Percentiles rank a stretch among this genome's conserved stretches.
phyloP scores from a whole-genome alignment of 2,797 vertebrate genomes.

The Hydrolagus colliei region DNA sequence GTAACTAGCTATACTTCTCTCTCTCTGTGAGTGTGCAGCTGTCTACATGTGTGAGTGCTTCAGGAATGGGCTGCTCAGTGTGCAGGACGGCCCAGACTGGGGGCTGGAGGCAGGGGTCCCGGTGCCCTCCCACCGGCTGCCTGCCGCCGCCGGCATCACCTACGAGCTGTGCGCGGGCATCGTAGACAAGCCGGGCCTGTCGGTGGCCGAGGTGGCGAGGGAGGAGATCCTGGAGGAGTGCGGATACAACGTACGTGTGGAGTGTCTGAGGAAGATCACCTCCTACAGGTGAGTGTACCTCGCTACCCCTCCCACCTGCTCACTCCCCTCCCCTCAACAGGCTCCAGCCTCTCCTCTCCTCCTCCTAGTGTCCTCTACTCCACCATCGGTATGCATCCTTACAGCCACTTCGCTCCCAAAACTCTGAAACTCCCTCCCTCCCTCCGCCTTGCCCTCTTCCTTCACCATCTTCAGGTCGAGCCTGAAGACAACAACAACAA shows the following conservation, averaged over 20 bases:
- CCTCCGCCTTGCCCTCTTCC: background rate
- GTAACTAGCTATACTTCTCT: background rate
- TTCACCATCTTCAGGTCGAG: too few species aligned
- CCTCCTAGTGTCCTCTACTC: too few species aligned
- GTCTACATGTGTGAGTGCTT: conserved; percentile 84
- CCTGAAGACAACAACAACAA: too few species aligned
- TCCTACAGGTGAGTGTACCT: conserved; percentile 68
- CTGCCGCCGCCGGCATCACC: conserved; percentile 64
- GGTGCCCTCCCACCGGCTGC: conserved; percentile 52
- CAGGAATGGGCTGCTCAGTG: conserved; percentile 46
- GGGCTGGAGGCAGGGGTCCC: conserved; percentile 38
- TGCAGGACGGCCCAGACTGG: conserved; percentile 45
- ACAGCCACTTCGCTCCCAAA: too few species aligned
- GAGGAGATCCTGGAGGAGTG: conserved; percentile 86
- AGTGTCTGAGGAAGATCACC: conserved; percentile 70
- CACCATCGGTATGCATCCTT: too few species aligned
- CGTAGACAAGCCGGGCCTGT: conserved; percentile 78
- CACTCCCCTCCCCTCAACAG: too few species aligned
- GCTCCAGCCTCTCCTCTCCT: background rate
- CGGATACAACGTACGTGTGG: conserved; percentile 66
- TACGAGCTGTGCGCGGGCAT: conserved; percentile 86
- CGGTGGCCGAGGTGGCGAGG: conserved; percentile 79
- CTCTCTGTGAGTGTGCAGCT: conserved; percentile 54
- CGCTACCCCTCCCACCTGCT: too few species aligned
- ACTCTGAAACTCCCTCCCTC: background rate